Base-by-base conservation (phyloP, 2,888 invertebrate genomes). In the Xanthorhoe spadicearia region DNA sequence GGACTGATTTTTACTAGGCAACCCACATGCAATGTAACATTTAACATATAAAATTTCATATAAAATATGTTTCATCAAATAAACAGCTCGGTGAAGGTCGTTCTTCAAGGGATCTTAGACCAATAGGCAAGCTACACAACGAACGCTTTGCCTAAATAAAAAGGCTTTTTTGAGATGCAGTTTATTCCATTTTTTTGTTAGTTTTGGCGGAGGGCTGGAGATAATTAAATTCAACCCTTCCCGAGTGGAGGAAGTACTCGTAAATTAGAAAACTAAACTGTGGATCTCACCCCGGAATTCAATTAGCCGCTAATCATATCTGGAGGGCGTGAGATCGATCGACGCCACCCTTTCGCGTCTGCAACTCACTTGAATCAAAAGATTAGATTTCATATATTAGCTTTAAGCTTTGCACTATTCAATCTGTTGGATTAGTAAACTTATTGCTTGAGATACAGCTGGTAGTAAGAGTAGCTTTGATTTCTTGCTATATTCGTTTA, bases 211-310 rank as follows among this genome's bases (percentile, higher is more conserved):
- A 81, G 84, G 85, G 82, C 84, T 77, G 77, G 72, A 87, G 84
- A 89, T 90, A 92, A 93, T 93, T 90, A 90, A 92, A 92, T 90
- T 89, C 85, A 89, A 92, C 92, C 91, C 92, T 90, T 90, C 83
- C 84, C 80, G 82, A 83, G 85, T 83, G 85, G 86, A 89, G 87
- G 87, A 88, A 87, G 92, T 88, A 86, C 90, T 86, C 89, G 90
- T 88, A 92, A 92, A 93, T 92, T 92, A 89, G 91, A 92, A 92
- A 92, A 93, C 92, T 92, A 92, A 93, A 92, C 93, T 91, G 86
- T 84, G 89, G 87, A 89, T 90, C 90, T 88, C 92, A 86, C 90
- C 91, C 92, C 88, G 85, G 82, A 86, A 92, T 93, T 92, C 90
- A 92, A 93, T 93, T 92, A 92, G 90, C 85, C 85, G 85, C 89